These are phyloP conservation scores for Caenorhabditis sp. DNA, from an alignment of 2,888 invertebrate species.

Conservation along the genomic window DNA sequence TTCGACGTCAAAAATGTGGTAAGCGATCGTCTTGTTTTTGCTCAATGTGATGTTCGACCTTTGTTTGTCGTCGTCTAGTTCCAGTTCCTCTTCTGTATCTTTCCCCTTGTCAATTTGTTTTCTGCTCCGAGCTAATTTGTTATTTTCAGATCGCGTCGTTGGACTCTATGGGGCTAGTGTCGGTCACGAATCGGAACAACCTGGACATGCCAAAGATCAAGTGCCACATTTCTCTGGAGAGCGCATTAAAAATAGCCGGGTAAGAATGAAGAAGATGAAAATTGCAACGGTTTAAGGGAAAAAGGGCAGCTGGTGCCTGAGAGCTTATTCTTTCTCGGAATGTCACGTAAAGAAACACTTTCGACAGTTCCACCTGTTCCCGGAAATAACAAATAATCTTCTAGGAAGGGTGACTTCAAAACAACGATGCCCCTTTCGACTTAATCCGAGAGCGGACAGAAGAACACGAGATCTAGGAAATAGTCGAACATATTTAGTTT, in stretches of 20 bases:
- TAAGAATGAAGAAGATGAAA: slow-evolving; percentile 20
- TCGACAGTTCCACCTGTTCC: slow-evolving; percentile 17
- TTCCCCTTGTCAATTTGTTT: not conserved
- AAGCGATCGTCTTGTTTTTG: slow-evolving; percentile 1
- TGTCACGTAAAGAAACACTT: not conserved
- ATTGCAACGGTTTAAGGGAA: too few relatives aligned
- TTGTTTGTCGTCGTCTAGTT: not conserved
- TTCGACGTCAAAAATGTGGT: slow-evolving; percentile 62
- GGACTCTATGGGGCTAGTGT: slow-evolving; percentile 58
- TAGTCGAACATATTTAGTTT: not conserved
- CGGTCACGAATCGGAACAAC: slow-evolving; percentile 46
- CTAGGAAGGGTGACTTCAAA: too few relatives aligned
- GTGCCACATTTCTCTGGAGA: slow-evolving; percentile 60
- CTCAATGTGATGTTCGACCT: not conserved
- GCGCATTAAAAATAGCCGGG: slow-evolving; percentile 60
- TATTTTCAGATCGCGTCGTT: slow-evolving; percentile 52
- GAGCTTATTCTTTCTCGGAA: not conserved
- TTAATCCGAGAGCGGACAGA: too few relatives aligned
- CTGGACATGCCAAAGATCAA: slow-evolving; percentile 60
- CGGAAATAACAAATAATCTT: too few relatives aligned
- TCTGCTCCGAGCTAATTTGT: not conserved
- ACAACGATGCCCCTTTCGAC: too few relatives aligned
- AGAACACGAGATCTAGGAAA: too few relatives aligned
- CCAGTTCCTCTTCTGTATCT: slow-evolving; percentile 1
- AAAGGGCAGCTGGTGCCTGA: slow-evolving; percentile 7